Evolutionary conservation across 2,113 vertebrate genomes (phyloP).

Genomic region (Leptobrachium ailaonicum): DNA sequence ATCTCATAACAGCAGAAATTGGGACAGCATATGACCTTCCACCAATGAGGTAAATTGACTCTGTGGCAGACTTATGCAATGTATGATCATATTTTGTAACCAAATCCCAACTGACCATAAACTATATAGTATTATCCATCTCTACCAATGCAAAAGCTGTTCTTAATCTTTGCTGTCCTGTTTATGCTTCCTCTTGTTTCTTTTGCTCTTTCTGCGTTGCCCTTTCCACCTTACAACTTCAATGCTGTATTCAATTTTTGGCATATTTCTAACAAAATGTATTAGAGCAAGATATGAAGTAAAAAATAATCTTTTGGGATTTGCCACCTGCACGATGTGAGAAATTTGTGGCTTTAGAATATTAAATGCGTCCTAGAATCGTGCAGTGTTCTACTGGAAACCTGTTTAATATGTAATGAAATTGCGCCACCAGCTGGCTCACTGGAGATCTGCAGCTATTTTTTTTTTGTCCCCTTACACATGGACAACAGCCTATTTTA

Average conservation of each 20-base stretch:
- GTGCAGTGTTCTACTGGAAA: not conserved
- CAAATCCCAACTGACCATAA: no score
- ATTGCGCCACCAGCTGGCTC: constrained; percentile 41
- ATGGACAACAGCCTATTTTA: not conserved
- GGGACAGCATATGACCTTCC: no score
- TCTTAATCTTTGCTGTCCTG: not conserved
- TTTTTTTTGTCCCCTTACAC: not conserved
- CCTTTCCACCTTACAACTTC: constrained; percentile 1
- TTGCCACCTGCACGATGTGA: constrained; percentile 41
- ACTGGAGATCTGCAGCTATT: not conserved
- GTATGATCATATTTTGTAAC: no score
- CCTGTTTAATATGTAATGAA: constrained; percentile 16
- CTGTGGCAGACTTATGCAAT: no score
- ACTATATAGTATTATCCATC: not conserved
- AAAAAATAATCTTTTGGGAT: constrained; percentile 29
- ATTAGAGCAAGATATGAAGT: constrained; percentile 28
- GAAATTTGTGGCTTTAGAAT: constrained; percentile 35
- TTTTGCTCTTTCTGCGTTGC: not conserved
- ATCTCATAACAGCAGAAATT: no score
- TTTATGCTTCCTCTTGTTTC: not conserved
- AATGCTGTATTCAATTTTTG: not conserved
- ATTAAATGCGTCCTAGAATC: constrained; percentile 38
- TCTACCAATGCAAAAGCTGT: not conserved
- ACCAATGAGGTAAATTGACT: no score
- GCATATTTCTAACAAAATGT: constrained; percentile 42